Conservation (phyloP, 2,888 invertebrate genomes). For the Strigamia crassipes region DNA sequence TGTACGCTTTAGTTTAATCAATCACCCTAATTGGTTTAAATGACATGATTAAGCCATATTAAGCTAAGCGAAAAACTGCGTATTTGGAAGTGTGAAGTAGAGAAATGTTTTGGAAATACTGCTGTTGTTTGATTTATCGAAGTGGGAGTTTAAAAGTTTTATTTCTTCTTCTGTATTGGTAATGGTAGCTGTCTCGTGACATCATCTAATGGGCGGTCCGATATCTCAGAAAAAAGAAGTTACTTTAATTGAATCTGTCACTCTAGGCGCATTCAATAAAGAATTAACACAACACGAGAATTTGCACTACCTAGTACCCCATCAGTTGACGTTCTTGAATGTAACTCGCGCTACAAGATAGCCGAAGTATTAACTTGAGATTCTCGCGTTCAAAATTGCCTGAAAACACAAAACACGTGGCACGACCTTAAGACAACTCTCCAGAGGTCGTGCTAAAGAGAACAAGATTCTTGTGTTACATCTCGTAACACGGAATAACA, state of each 20-base stretch:
- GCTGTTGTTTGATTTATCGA: neutral
- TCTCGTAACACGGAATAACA: too few relatives aligned
- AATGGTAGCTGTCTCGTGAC: neutral
- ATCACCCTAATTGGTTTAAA: too few relatives aligned
- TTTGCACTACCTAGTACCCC: too few relatives aligned
- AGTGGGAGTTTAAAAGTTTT: neutral
- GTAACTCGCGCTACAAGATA: too few relatives aligned
- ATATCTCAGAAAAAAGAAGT: neutral
- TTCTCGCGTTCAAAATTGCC: too few relatives aligned
- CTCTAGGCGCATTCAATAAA: neutral
- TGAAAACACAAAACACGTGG: too few relatives aligned
- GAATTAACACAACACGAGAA: too few relatives aligned
- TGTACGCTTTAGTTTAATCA: too few relatives aligned
- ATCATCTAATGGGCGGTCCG: neutral
- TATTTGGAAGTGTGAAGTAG: neutral
- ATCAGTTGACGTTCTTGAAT: too few relatives aligned
- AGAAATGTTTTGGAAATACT: too few relatives aligned
- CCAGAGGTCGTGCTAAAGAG: neutral
- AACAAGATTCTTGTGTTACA: neutral
- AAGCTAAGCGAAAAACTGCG: neutral
- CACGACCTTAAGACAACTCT: neutral
- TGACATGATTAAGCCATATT: too few relatives aligned
- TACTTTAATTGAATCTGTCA: conserved; percentile 19
- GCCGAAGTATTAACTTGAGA: too few relatives aligned
- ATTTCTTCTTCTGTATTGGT: neutral